phyloP scores from a whole-genome alignment of 1,140 invertebrate genomes.

The Anoplolepis gracilipes region DNA sequence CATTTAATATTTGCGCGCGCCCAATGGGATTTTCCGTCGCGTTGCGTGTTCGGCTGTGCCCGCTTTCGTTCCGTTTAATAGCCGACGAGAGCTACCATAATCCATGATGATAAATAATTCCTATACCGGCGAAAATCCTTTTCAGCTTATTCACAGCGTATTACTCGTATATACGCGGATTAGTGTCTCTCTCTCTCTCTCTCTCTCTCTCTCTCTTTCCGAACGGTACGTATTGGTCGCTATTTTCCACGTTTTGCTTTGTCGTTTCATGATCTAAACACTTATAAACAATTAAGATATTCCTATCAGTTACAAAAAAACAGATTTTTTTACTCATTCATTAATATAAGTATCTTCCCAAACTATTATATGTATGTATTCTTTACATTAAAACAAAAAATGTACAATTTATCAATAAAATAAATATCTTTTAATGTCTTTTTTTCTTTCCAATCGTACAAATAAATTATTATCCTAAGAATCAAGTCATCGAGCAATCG shows the following conservation, averaged over 20 bases:
- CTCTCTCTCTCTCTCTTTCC: slow-evolving; percentile 27
- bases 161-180: slow-evolving; percentile 57
- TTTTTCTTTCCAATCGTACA: no score
- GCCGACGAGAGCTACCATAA: slow-evolving; percentile 70
- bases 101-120: slow-evolving; percentile 77
- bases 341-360: background rate
- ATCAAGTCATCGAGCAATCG: background rate
- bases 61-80: slow-evolving; percentile 74
- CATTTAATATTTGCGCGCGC: slow-evolving; percentile 61
- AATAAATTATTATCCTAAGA: background rate
- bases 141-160: slow-evolving; percentile 68
- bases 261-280: slow-evolving; percentile 13
- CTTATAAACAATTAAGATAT: slow-evolving; percentile 17
- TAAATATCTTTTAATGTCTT: background rate
- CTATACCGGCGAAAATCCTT: slow-evolving; percentile 70
- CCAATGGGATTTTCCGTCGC: slow-evolving; percentile 66
- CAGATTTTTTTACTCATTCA: background rate
- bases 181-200: slow-evolving; percentile 53
- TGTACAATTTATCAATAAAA: background rate
- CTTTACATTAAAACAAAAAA: background rate
- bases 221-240: background rate
- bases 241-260: slow-evolving; percentile 43
- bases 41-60: slow-evolving; percentile 53
- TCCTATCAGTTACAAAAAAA: background rate
- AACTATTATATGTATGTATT: background rate